A percentile compares a stretch with the other conserved stretches of the same genome.
phyloP scores from a whole-genome alignment of 2,888 invertebrate genomes.

The Caenorhabditis becei region DNA sequence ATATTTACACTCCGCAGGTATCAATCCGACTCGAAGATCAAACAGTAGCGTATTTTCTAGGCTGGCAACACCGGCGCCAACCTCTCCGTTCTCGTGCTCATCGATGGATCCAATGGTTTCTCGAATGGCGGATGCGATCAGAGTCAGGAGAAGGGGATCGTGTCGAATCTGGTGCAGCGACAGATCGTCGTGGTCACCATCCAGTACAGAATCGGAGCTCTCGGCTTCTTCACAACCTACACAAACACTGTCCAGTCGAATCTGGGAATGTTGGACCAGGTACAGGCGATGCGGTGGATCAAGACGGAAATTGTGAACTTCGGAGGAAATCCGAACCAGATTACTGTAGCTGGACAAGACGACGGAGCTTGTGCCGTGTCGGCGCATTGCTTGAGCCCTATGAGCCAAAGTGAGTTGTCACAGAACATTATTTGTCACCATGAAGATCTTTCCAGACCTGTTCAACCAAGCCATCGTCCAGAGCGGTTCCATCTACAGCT shows the following conservation, averaged over 20 bases:
- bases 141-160: conserved; percentile 65
- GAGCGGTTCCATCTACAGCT: conserved; percentile 71
- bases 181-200: conserved; percentile 75
- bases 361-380: conserved; percentile 75
- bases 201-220: conserved; percentile 75
- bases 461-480: conserved; percentile 77
- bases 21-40: not conserved
- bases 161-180: conserved; percentile 71
- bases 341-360: conserved; percentile 77
- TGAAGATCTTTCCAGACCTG: conserved; percentile 68
- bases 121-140: conserved; percentile 67
- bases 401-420: conserved; percentile 73
- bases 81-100: conserved; percentile 71
- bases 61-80: conserved; percentile 52
- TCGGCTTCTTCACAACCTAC: conserved; percentile 74
- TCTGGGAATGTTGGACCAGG: conserved; percentile 77
- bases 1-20: conserved; percentile 70
- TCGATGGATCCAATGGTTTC: conserved; percentile 71
- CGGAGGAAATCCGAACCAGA: conserved; percentile 76
- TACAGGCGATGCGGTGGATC: conserved; percentile 72
- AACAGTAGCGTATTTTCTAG: conserved; percentile 3
- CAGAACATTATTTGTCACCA: no score
- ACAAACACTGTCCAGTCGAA: conserved; percentile 72
- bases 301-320: conserved; percentile 76
- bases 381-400: conserved; percentile 71